Percentiles rank a stretch among this genome's conserved stretches.
Conservation (phyloP, 1,140 invertebrate genomes). For the Diabrotica undecimpunctata region DNA sequence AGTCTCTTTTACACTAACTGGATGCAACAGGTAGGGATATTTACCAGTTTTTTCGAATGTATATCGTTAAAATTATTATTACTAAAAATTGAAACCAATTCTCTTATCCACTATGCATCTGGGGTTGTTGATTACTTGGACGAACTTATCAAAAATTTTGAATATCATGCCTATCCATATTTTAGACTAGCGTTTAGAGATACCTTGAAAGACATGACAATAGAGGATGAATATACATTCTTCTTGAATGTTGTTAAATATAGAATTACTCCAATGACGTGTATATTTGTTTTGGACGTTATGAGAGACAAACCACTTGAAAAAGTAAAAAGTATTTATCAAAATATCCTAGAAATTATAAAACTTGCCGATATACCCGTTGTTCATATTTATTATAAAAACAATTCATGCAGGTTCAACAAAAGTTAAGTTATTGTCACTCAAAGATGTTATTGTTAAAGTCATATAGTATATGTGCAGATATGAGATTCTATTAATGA, state of each 20-base stretch:
- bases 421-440: no score
- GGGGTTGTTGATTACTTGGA: slow-evolving; percentile 7
- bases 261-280: neutral
- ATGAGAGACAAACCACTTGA: neutral
- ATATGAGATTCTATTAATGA: no score
- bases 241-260: slow-evolving; percentile 4
- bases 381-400: neutral
- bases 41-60: neutral
- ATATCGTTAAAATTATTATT: slow-evolving; percentile 1
- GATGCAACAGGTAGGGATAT: neutral
- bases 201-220: no score
- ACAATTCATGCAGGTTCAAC: no score
- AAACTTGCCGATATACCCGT: neutral
- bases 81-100: neutral
- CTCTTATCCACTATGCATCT: neutral
- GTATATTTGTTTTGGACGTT: slow-evolving; percentile 3
- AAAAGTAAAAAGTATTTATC: neutral
- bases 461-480: no score
- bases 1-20: neutral
- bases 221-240: neutral
- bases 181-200: slow-evolving; percentile 1
- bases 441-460: no score
- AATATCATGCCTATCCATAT: neutral
- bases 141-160: neutral
- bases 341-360: neutral